These are phyloP conservation scores for Chydorus sphaericus DNA, from an alignment of 2,888 invertebrate genomes.

Conservation along the genomic window DNA sequence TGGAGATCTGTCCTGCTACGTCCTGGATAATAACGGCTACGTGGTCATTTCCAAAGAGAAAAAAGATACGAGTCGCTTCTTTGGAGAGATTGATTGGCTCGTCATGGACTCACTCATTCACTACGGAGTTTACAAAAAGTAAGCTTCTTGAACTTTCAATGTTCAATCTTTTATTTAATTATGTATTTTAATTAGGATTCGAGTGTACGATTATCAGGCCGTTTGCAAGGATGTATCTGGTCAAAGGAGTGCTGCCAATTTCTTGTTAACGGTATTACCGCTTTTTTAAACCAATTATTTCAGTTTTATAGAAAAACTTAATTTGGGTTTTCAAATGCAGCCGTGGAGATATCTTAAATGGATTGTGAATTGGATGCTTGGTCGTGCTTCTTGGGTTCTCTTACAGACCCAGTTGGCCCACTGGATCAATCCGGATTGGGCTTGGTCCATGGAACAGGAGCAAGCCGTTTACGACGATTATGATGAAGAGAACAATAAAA, in stretches of 20 bases:
- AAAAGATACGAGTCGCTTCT: slow-evolving; percentile 78
- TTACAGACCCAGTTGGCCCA: slow-evolving; percentile 28
- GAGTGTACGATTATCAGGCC: slow-evolving; percentile 78
- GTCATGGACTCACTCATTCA: slow-evolving; percentile 86
- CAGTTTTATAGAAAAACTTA: too few relatives aligned
- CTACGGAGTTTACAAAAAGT: slow-evolving; percentile 63
- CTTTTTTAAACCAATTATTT: too few relatives aligned
- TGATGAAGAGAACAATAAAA: slow-evolving; percentile 11
- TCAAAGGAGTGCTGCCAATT: slow-evolving; percentile 27
- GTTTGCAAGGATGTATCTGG: slow-evolving; percentile 50
- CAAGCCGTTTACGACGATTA: slow-evolving; percentile 25
- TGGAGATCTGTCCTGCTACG: slow-evolving; percentile 77
- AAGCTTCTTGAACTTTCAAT: neutral
- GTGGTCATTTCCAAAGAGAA: slow-evolving; percentile 76
- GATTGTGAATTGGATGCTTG: slow-evolving; percentile 37
- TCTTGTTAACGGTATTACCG: slow-evolving; percentile 22
- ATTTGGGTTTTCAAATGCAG: slow-evolving; percentile 22
- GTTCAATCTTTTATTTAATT: neutral
- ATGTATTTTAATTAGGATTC: slow-evolving; percentile 47
- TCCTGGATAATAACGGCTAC: slow-evolving; percentile 87
- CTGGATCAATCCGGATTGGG: slow-evolving; percentile 24
- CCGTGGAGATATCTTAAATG: slow-evolving; percentile 38
- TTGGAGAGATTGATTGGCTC: slow-evolving; percentile 85
- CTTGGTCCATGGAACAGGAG: slow-evolving; percentile 20
- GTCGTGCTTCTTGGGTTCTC: slow-evolving; percentile 28